Percentiles rank a stretch among this genome's conserved stretches.
These are phyloP conservation scores for Musca vetustissima DNA, from an alignment of 1,140 invertebrate species.

Conservation along the genomic window DNA sequence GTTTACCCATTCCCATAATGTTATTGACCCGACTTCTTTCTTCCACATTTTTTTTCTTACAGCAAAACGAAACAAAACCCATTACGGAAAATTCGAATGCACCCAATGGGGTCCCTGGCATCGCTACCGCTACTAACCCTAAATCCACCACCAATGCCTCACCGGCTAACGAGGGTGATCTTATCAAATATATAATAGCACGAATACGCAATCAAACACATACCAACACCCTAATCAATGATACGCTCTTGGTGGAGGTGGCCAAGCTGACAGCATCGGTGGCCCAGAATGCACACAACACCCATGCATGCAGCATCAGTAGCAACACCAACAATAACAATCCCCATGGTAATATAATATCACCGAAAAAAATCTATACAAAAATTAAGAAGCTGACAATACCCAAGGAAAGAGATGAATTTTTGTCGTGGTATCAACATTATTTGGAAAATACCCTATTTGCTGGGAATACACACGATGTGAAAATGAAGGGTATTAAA, in stretches of 20 bases:
- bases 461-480: background rate
- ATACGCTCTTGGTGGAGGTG: conserved; percentile 46
- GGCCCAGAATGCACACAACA: conserved; percentile 38
- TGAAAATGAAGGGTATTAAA: background rate
- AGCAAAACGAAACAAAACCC: conserved; percentile 9
- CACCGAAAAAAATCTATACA: conserved; percentile 51
- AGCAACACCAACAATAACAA: conserved; percentile 24
- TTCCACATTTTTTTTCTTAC: background rate
- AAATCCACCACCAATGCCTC: conserved; percentile 1
- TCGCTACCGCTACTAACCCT: background rate
- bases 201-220: conserved; percentile 52
- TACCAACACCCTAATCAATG: conserved; percentile 48
- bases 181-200: conserved; percentile 50
- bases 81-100: too few species aligned
- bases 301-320: too few species aligned
- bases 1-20: too few species aligned
- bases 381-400: conserved; percentile 51
- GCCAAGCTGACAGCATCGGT: conserved; percentile 49
- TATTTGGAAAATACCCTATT: conserved; percentile 45
- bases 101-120: background rate
- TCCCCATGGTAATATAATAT: conserved; percentile 29
- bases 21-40: too few species aligned
- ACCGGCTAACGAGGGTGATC: conserved; percentile 29
- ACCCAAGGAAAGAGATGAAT: conserved; percentile 47
- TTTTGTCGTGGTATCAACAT: conserved; percentile 44